phyloP scores from a whole-genome alignment of 1,140 invertebrate species.

The Aphaenogaster rudis region DNA sequence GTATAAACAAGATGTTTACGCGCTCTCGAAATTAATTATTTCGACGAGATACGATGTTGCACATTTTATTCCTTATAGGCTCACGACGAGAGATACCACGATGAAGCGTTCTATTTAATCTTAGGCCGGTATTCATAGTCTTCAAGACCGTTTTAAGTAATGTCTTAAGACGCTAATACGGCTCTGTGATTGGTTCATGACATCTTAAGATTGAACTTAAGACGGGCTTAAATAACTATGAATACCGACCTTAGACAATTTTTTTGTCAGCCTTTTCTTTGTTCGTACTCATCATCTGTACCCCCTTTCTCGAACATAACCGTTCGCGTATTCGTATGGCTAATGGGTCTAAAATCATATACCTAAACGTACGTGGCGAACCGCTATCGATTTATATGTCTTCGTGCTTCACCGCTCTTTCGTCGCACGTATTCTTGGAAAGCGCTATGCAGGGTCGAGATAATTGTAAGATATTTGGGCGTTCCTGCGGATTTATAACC shows the following conservation, averaged over 20 bases:
- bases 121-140: neutral
- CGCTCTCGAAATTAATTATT: neutral
- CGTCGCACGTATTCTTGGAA: conserved; percentile 16
- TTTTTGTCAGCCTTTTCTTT: neutral
- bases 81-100: neutral
- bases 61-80: neutral
- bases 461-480: conserved; percentile 43
- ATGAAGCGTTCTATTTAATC: neutral
- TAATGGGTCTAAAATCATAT: conserved; percentile 19
- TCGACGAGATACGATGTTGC: neutral
- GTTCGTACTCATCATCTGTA: neutral
- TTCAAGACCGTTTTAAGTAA: too few species aligned
- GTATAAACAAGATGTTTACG: neutral
- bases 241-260: neutral
- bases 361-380: neutral
- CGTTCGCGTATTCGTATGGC: conserved; percentile 9
- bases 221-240: too few species aligned
- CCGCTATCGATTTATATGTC: conserved; percentile 41
- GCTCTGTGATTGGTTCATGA: too few species aligned
- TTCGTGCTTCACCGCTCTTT: neutral
- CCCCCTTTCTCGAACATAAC: neutral
- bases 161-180: too few species aligned
- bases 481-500: conserved; percentile 52
- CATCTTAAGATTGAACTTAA: too few species aligned
- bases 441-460: neutral